Base-by-base conservation (phyloP, 92 coral and sea anemone species). In the Actinostola sp. region DNA sequence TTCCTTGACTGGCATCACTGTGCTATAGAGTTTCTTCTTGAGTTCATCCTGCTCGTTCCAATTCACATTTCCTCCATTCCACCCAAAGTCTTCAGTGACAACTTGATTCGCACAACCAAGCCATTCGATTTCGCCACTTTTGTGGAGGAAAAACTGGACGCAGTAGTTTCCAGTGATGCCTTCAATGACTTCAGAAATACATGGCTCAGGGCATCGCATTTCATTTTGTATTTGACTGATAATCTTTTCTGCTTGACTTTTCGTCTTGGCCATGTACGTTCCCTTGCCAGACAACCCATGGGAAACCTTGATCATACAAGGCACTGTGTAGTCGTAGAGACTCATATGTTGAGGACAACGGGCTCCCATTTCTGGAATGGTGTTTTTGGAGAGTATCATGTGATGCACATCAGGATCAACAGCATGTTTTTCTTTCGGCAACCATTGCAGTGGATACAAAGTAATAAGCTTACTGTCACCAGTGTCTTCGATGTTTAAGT, bases 321-420 rank as follows among this genome's bases (percentile, higher is more conserved):
- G 95, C 19, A 89, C 75, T 0, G 95, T 81, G 60, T 89, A 89
- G 36, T 82, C 76, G 55, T 81, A 78, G 56, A 89, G 82, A 23
- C 91, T 61, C 90, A 89, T 81, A 73, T 89, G 75, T 17, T 74
- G 70, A 1, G 95, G 88, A 42, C 89, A 89, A 3, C 81, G 79
- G 2, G 95, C 95, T 0, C 95, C 95, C 90, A 89, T 85, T 52
- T 89, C 95, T 6, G 95, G 95, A 32, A 89, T 85, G 71, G 82
- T 78, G 30, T 85, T 70, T 77, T 89, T 89, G 66, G 71, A 77
- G 44, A 89, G 84, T 5, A 89, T 71, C 75, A 75, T 86, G 83
- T 89, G 84, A 58, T 89, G 96, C 10, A 82, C 56, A 65, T 89
- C 96, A 39, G 96, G 96, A 49, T 89, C 60, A 50, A 89, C 85